phyloP scores from a whole-genome alignment of 2,888 invertebrate species.

The Euzophera pinguis region DNA sequence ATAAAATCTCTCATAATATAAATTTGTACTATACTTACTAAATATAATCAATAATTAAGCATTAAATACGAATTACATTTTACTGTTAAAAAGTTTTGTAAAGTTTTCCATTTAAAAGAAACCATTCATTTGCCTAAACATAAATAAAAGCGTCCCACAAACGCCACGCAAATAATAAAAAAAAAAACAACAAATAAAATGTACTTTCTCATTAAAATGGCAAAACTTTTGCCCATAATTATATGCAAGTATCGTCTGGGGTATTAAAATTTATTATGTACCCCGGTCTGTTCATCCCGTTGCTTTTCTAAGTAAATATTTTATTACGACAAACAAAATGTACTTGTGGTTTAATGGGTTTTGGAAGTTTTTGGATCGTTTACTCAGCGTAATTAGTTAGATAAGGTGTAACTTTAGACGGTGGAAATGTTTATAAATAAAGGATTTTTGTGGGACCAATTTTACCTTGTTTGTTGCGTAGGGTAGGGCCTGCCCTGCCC shows the following conservation, averaged over 20 bases:
- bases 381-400: conserved; percentile 6
- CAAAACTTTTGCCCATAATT: conserved; percentile 25
- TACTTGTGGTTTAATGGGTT: conserved; percentile 7
- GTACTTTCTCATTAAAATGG: conserved; percentile 12
- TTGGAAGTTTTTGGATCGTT: conserved; percentile 9
- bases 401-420: background rate
- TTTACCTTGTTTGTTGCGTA: no score
- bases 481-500: no score
- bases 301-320: conserved; percentile 11
- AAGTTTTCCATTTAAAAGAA: no score
- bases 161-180: background rate
- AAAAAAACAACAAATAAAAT: conserved; percentile 5
- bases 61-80: no score
- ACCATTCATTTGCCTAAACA: no score
- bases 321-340: conserved; percentile 13
- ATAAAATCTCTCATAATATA: no score
- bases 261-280: conserved; percentile 30
- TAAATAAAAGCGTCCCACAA: background rate
- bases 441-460: no score
- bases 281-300: conserved; percentile 18
- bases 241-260: conserved; percentile 29
- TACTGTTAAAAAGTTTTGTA: no score
- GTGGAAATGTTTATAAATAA: background rate
- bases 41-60: no score
- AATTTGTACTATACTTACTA: no score